Conservation (phyloP, 2,797 vertebrate species). For the Caiman crocodilus region DNA sequence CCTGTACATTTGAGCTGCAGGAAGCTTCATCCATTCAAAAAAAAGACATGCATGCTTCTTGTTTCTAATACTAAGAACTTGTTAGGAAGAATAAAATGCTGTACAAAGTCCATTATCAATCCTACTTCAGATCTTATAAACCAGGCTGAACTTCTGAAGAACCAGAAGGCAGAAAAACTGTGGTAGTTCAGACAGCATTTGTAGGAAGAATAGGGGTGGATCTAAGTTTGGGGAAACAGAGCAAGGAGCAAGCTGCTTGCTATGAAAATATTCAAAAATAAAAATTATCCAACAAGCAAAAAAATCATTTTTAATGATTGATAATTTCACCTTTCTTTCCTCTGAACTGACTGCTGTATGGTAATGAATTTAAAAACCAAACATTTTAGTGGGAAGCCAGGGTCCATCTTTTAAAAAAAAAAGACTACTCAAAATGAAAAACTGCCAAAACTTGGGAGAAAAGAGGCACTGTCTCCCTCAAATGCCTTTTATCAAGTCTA, state of each 20-base stretch:
- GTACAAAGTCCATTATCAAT: not conserved
- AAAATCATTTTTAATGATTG: constrained; percentile 4
- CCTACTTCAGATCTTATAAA: not conserved
- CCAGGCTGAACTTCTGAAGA: not conserved
- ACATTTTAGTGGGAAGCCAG: not conserved
- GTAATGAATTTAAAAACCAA: not conserved
- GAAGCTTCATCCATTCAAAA: not conserved
- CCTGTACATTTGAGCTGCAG: not conserved
- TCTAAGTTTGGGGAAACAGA: not conserved
- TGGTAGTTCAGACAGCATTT: not conserved
- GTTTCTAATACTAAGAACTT: not conserved
- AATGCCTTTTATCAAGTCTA: not conserved
- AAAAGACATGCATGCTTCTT: not conserved
- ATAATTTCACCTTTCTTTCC: not conserved
- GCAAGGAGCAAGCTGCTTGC: not conserved
- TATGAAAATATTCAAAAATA: not conserved
- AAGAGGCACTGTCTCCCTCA: not conserved
- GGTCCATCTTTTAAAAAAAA: not conserved
- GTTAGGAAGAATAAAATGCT: not conserved
- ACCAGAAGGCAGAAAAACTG: not conserved
- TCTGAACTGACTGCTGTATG: not conserved
- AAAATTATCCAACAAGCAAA: not conserved
- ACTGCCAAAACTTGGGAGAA: not conserved
- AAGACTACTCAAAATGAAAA: not conserved
- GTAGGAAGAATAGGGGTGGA: not conserved